Percentiles rank a stretch among this genome's conserved stretches.
Conservation (phyloP, 1,140 invertebrate genomes). For the Riptortus pedestris region DNA sequence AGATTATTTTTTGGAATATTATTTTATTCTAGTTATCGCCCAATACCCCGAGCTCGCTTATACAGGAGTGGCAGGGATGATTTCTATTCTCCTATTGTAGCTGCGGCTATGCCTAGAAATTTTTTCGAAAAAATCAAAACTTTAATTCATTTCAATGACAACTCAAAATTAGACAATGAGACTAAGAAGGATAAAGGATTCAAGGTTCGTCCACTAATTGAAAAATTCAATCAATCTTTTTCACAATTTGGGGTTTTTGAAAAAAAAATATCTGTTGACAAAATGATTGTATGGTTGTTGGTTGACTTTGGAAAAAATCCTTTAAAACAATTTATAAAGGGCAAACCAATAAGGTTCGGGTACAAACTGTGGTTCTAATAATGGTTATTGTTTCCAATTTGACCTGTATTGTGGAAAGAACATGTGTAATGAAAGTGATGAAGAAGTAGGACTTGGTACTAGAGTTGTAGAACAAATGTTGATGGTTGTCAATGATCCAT, state of each 20-base stretch:
- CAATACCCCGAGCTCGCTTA: neutral
- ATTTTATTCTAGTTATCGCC: neutral
- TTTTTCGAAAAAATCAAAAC: too few relatives aligned
- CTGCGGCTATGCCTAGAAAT: too few relatives aligned
- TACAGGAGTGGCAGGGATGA: neutral
- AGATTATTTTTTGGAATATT: too few relatives aligned
- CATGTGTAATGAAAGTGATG: too few relatives aligned
- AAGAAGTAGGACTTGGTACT: too few relatives aligned
- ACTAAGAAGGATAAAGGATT: neutral
- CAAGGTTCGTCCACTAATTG: neutral
- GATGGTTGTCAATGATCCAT: neutral
- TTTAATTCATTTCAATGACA: too few relatives aligned
- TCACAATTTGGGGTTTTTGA: too few relatives aligned
- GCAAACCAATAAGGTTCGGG: neutral
- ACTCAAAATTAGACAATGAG: too few relatives aligned
- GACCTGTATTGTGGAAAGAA: neutral
- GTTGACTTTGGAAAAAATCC: neutral
- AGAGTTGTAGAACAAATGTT: too few relatives aligned
- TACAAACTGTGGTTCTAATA: neutral
- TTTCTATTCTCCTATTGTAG: too few relatives aligned
- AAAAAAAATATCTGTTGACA: neutral
- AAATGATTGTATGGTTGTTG: neutral
- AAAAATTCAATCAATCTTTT: neutral
- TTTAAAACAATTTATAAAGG: too few relatives aligned
- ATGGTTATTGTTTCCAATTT: neutral